Conservation (phyloP, 2,113 vertebrate species). For the Hippolais icterina region DNA sequence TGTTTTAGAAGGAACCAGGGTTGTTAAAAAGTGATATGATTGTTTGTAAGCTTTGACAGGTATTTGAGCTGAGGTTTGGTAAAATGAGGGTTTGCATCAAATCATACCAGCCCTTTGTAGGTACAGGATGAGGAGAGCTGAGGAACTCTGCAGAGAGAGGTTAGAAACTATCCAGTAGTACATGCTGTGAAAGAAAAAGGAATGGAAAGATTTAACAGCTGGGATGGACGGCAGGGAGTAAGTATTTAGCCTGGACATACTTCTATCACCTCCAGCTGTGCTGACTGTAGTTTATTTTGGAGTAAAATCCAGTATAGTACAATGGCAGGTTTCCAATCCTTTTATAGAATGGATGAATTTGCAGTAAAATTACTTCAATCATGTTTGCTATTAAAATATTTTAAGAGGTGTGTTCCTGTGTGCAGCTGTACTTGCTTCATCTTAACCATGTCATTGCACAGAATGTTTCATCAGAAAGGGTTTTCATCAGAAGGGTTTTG, state of each 20-base stretch:
- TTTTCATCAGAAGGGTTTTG: background rate
- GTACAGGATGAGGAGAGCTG: background rate
- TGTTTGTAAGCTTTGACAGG: background rate
- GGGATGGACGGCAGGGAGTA: background rate
- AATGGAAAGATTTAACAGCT: background rate
- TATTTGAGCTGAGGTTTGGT: background rate
- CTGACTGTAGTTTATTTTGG: slow-evolving; percentile 13
- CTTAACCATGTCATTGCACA: background rate
- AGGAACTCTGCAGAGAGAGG: background rate
- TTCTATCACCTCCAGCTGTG: slow-evolving; percentile 25
- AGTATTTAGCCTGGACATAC: slow-evolving; percentile 13
- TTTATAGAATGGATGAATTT: background rate
- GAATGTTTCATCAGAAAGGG: background rate
- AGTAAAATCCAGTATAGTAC: background rate
- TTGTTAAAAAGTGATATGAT: background rate
- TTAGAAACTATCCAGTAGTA: background rate
- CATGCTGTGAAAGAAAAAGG: background rate
- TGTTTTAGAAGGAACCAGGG: background rate
- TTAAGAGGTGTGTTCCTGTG: background rate
- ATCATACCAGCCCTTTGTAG: background rate
- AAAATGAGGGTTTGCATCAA: background rate
- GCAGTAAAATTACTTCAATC: background rate
- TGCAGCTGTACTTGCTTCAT: background rate
- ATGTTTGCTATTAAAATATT: background rate
- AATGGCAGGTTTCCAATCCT: slow-evolving; percentile 1